These are phyloP conservation scores for Leptobrachium ailaonicum DNA, from an alignment of 2,113 vertebrate genomes.

Conservation along the genomic window DNA sequence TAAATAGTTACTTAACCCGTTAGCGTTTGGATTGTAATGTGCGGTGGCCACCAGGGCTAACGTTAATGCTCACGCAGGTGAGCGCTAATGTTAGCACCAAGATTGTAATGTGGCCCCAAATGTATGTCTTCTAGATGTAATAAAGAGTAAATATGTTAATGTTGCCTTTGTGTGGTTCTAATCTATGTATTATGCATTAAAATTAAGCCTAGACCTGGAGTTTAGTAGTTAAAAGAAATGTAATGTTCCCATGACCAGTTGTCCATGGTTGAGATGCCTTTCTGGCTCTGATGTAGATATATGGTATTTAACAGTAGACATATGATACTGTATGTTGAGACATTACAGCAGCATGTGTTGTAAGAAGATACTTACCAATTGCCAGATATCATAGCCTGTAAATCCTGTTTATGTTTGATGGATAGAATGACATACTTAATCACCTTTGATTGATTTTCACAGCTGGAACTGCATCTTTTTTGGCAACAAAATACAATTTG, in stretches of 20 bases:
- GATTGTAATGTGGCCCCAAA: no score
- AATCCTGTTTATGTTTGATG: not conserved
- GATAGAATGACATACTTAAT: not conserved
- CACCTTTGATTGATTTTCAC: slow-evolving; percentile 10
- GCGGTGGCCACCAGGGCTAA: no score
- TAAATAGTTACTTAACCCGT: no score
- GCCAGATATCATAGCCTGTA: slow-evolving; percentile 22
- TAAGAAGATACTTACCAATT: slow-evolving; percentile 20
- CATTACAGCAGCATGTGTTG: slow-evolving; percentile 14
- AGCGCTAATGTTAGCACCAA: no score
- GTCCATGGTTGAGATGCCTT: not conserved
- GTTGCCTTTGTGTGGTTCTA: not conserved
- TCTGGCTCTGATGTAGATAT: not conserved
- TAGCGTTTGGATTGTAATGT: no score
- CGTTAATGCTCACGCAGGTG: no score
- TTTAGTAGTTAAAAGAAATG: no score
- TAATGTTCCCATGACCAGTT: not conserved
- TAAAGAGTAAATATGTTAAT: no score
- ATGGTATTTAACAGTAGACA: slow-evolving; percentile 1
- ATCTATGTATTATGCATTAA: not conserved
- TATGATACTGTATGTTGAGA: not conserved
- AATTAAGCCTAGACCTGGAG: not conserved
- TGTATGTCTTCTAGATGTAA: no score
- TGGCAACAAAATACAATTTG: no score
- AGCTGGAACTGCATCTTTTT: not conserved